Percentiles rank a stretch among this genome's conserved stretches.
phyloP scores from a whole-genome alignment of 2,797 vertebrate genomes.

The Tamandua tetradactyla region DNA sequence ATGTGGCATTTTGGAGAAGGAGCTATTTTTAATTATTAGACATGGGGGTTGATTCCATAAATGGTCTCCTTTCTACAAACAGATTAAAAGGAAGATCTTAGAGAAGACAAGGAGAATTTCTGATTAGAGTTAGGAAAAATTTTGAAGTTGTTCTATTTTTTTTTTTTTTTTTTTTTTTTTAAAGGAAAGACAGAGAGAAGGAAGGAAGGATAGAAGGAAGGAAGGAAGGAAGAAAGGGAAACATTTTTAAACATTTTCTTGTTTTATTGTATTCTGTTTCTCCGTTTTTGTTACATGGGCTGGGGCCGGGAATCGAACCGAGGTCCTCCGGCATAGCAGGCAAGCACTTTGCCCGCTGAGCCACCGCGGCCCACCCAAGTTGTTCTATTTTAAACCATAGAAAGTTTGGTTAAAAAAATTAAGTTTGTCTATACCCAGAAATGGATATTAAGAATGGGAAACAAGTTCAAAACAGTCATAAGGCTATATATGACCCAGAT shows the following conservation, averaged over 20 bases:
- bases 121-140: neutral
- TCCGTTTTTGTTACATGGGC: no score
- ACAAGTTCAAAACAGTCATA: neutral
- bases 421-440: neutral
- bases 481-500: neutral
- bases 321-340: no score
- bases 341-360: no score
- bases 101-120: neutral
- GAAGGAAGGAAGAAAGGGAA: no score
- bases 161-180: no score
- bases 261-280: no score
- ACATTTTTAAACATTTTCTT: no score
- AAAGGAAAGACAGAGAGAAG: no score
- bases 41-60: neutral
- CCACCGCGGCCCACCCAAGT: no score
- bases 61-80: neutral
- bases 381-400: neutral
- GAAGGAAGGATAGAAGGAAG: no score
- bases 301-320: no score
- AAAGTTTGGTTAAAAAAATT: neutral
- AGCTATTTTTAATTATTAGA: neutral
- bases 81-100: neutral
- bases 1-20: neutral
- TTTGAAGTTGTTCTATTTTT: neutral
- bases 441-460: neutral